Evolutionary conservation across 2,888 invertebrate genomes (phyloP).

Genomic region (Macrophya alboannulata): DNA sequence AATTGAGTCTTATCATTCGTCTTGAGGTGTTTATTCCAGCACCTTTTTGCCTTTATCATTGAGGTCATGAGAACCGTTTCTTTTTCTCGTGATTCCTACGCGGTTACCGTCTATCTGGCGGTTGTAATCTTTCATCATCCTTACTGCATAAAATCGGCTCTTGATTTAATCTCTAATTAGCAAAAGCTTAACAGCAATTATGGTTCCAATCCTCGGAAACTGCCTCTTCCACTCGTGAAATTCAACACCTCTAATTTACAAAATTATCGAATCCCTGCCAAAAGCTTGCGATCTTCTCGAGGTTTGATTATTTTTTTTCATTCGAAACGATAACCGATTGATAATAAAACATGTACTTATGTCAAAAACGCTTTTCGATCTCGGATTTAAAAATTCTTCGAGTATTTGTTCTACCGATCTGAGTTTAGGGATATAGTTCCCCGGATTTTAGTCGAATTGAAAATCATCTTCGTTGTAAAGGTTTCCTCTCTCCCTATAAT

Average conservation of each 20-base stretch:
- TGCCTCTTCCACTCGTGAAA: neutral
- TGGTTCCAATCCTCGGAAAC: neutral
- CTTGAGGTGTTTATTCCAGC: neutral
- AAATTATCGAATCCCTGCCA: neutral
- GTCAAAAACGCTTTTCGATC: neutral
- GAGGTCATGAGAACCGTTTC: neutral
- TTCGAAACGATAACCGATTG: neutral
- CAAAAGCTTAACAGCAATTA: conserved; percentile 27
- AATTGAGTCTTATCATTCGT: neutral
- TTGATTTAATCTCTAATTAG: conserved; percentile 28
- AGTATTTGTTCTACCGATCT: neutral
- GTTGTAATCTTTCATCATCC: neutral
- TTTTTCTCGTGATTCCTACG: neutral
- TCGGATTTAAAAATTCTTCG: neutral
- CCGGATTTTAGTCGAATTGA: neutral
- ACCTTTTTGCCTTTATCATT: neutral
- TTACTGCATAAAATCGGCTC: neutral
- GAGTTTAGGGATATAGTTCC: neutral
- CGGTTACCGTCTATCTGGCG: too few species aligned
- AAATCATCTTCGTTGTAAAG: conserved; percentile 4
- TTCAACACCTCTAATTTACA: neutral
- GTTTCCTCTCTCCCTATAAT: neutral
- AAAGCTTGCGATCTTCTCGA: neutral
- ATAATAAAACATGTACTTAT: neutral
- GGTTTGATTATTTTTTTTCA: neutral